Evolutionary conservation across 2,797 vertebrate species (phyloP).

Genomic region (Malurus splendens): DNA sequence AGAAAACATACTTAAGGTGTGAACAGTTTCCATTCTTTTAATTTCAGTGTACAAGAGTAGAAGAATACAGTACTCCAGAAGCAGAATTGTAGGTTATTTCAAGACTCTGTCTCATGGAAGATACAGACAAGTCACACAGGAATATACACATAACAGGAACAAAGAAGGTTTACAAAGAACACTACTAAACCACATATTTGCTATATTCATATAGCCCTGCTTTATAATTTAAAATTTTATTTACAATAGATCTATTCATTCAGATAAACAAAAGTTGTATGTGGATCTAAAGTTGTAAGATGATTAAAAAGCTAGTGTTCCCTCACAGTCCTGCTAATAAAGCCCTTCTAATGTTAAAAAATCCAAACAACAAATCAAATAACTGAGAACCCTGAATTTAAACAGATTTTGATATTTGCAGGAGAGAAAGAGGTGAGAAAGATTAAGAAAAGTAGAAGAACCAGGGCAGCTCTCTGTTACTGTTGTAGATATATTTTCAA

Average conservation of each 20-base stretch:
- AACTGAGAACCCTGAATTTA: neutral
- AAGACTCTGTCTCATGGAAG: neutral
- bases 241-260: neutral
- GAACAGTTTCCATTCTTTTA: neutral
- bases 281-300: neutral
- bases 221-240: neutral
- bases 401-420: neutral
- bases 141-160: neutral
- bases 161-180: neutral
- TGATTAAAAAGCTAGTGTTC: neutral
- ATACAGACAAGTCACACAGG: neutral
- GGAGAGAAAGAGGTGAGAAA: neutral
- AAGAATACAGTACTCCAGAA: neutral
- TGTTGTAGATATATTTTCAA: neutral
- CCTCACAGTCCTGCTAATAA: neutral
- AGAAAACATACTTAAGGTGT: neutral
- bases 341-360: neutral
- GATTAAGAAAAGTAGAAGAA: neutral
- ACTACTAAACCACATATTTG: neutral
- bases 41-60: neutral
- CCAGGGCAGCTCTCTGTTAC: neutral
- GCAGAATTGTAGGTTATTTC: neutral
- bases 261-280: neutral
- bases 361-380: neutral
- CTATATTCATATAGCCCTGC: neutral